Evolutionary conservation across 2,113 vertebrate genomes (phyloP).

Genomic region (Perca fluviatilis): DNA sequence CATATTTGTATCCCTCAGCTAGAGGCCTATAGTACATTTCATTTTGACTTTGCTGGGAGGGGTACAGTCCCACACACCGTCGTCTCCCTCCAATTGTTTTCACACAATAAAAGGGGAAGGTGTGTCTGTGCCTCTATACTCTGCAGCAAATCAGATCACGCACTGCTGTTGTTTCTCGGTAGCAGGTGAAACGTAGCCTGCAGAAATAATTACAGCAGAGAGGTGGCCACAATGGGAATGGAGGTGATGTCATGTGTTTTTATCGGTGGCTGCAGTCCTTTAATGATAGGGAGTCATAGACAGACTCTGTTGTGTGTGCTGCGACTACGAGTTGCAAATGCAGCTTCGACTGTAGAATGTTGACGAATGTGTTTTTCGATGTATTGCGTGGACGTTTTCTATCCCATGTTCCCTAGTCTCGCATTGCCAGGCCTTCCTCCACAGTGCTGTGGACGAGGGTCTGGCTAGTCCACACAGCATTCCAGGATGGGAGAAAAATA

Average conservation of each 20-base stretch:
- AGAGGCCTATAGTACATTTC: constrained; percentile 22
- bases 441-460: no score
- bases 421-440: no score
- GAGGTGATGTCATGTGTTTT: constrained; percentile 56
- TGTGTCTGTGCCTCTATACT: constrained; percentile 22
- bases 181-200: constrained; percentile 50
- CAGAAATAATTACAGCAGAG: constrained; percentile 37
- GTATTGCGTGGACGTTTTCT: neutral
- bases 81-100: constrained; percentile 36
- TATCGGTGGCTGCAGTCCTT: constrained; percentile 13
- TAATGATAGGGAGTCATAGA: constrained; percentile 26
- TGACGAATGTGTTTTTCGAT: constrained; percentile 7
- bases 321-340: constrained; percentile 5
- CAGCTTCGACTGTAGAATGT: constrained; percentile 8
- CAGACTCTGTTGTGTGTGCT: neutral
- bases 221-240: neutral
- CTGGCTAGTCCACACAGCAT: no score
- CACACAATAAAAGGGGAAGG: constrained; percentile 38
- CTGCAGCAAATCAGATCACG: constrained; percentile 52
- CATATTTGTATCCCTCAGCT: constrained; percentile 33
- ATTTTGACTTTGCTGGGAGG: constrained; percentile 41
- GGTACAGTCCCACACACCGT: constrained; percentile 6
- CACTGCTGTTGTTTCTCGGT: constrained; percentile 33
- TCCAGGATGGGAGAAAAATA: no score
- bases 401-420: no score